Evolutionary conservation across 2,113 vertebrate species (phyloP).

Genomic region (Stictonetta naevosa): DNA sequence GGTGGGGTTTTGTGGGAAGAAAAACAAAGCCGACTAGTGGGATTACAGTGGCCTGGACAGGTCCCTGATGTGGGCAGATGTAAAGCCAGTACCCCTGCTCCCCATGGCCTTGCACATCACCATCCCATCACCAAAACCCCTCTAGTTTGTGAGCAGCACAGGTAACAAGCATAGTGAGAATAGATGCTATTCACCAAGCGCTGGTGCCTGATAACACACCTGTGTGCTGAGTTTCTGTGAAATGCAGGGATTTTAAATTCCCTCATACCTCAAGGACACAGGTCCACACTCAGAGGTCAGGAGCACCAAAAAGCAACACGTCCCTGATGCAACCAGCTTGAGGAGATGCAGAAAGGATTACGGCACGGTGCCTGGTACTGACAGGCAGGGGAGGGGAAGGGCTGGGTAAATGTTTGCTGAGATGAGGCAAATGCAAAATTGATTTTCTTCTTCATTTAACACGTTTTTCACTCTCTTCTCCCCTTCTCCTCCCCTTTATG

Average conservation of each 20-base stretch:
- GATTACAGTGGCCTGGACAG: background rate
- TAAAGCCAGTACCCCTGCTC: background rate
- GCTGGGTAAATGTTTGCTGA: conserved; percentile 24
- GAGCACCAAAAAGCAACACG: background rate
- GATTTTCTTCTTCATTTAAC: conserved; percentile 65
- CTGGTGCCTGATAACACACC: background rate
- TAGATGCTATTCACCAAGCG: conserved; percentile 31
- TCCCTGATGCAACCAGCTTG: background rate
- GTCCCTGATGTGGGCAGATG: background rate
- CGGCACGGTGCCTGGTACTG: background rate
- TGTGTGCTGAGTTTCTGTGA: background rate
- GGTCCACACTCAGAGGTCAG: conserved; percentile 57
- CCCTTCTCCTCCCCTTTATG: conserved; percentile 16
- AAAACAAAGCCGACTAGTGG: background rate
- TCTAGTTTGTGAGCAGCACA: background rate
- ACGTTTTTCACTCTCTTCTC: background rate
- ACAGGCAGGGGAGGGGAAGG: conserved; percentile 34
- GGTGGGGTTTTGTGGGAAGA: background rate
- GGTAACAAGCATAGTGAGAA: background rate
- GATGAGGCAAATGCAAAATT: conserved; percentile 61
- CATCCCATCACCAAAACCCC: background rate
- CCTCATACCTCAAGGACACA: conserved; percentile 63
- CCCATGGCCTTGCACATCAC: accelerated
- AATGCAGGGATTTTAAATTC: conserved; percentile 47
- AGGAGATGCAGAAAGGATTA: conserved; percentile 31